These are phyloP conservation scores for Schizopygopsis pylzovi DNA, from an alignment of 2,797 vertebrate genomes.

Conservation along the genomic window DNA sequence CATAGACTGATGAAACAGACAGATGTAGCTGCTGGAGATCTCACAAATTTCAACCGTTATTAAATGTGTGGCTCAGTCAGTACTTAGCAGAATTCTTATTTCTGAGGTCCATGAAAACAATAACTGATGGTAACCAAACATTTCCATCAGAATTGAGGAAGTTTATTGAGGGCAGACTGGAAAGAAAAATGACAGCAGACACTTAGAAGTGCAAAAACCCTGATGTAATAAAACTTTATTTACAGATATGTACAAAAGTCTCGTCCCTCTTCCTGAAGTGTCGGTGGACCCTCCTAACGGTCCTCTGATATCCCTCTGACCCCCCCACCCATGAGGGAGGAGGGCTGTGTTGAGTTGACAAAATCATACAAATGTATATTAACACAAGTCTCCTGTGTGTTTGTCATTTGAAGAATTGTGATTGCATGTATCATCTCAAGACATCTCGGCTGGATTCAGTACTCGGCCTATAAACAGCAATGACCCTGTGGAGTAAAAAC, in stretches of 20 bases:
- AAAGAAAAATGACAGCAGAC: constrained; percentile 3
- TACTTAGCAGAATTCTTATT: not conserved
- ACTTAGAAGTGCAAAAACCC: constrained; percentile 11
- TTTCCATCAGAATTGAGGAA: not conserved
- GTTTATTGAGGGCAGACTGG: not conserved
- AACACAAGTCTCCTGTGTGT: not conserved
- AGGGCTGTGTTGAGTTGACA: not conserved
- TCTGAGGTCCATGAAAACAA: not conserved
- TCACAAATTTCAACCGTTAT: not conserved
- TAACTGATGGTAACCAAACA: not conserved
- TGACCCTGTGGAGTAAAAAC: constrained; percentile 75
- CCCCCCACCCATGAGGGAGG: not conserved
- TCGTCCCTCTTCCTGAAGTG: constrained; percentile 74
- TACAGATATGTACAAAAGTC: constrained; percentile 78
- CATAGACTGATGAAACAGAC: not conserved
- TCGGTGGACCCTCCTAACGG: constrained; percentile 58
- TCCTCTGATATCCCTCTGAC: constrained; percentile 61
- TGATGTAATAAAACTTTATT: constrained; percentile 75
- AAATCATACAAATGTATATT: not conserved
- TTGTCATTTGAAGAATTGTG: not conserved
- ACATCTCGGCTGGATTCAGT: constrained; percentile 80
- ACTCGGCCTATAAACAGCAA: constrained; percentile 89
- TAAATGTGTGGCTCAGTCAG: not conserved
- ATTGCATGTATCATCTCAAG: constrained; percentile 48
- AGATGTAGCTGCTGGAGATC: not conserved